phyloP scores from a whole-genome alignment of 2,888 invertebrate species.

The Argyresthia goedartella region DNA sequence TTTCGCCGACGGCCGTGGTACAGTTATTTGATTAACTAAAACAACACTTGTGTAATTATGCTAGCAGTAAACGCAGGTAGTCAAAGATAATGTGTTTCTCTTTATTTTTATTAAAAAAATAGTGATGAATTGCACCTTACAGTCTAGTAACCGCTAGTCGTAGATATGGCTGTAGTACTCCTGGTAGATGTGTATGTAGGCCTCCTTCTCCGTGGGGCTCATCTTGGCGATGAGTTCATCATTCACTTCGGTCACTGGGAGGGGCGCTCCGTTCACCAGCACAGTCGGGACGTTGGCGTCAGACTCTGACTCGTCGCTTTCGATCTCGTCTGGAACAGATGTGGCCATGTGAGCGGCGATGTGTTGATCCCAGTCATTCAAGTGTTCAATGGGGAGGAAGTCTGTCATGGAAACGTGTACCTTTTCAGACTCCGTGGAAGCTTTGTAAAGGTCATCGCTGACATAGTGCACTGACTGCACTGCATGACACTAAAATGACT shows the following conservation, averaged over 20 bases:
- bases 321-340: conserved; percentile 76
- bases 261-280: conserved; percentile 81
- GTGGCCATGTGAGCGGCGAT: not conserved
- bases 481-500: too few relatives aligned
- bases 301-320: conserved; percentile 82
- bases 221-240: conserved; percentile 90
- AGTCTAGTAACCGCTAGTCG: conserved; percentile 63
- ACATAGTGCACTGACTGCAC: too few relatives aligned
- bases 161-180: conserved; percentile 93
- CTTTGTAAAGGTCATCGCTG: too few relatives aligned
- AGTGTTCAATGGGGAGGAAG: conserved; percentile 5
- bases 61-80: not conserved
- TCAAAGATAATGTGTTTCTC: not conserved
- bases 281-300: conserved; percentile 87
- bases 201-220: conserved; percentile 93
- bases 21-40: too few relatives aligned
- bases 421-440: too few relatives aligned
- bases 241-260: conserved; percentile 87
- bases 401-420: too few relatives aligned
- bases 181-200: conserved; percentile 94
- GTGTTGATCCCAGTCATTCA: not conserved
- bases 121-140: too few relatives aligned
- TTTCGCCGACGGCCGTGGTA: too few relatives aligned
- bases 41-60: conserved; percentile 8
- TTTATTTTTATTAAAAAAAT: not conserved